Evolutionary conservation across 2,113 vertebrate genomes (phyloP).

Genomic region (Centrocercus urophasianus): DNA sequence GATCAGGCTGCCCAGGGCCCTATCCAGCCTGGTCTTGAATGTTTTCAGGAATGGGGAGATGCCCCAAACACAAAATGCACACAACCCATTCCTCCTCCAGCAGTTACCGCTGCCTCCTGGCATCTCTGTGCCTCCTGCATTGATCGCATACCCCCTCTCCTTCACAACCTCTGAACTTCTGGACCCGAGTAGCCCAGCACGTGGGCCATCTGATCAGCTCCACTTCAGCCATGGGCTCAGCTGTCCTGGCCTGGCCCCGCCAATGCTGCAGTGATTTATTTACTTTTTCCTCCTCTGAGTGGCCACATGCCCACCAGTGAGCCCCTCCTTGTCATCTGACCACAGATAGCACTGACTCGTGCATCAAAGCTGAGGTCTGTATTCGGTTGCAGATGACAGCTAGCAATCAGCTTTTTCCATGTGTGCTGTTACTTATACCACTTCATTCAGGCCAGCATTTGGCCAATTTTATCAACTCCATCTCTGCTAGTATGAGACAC

Average conservation of each 20-base stretch:
- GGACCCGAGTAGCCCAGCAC: neutral
- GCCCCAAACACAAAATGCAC: neutral
- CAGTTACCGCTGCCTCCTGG: neutral
- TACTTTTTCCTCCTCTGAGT: neutral
- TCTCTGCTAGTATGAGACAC: neutral
- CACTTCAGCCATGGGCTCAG: fast-evolving
- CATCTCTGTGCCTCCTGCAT: neutral
- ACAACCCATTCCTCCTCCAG: neutral
- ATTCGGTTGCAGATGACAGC: neutral
- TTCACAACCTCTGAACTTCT: neutral
- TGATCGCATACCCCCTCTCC: neutral
- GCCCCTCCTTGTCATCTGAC: neutral
- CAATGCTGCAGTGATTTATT: neutral
- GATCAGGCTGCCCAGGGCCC: too few species aligned
- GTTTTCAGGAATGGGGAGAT: too few species aligned
- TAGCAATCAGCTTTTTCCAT: neutral
- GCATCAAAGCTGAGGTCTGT: neutral
- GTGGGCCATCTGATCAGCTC: neutral
- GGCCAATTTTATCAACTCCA: neutral
- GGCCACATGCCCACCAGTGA: neutral
- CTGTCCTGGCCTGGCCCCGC: neutral
- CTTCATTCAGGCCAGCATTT: neutral
- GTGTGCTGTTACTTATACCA: neutral
- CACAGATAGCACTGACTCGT: neutral
- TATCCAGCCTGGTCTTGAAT: too few species aligned